phyloP scores from a whole-genome alignment of 2,888 invertebrate species.

The Dyspetes luteomarginatus region DNA sequence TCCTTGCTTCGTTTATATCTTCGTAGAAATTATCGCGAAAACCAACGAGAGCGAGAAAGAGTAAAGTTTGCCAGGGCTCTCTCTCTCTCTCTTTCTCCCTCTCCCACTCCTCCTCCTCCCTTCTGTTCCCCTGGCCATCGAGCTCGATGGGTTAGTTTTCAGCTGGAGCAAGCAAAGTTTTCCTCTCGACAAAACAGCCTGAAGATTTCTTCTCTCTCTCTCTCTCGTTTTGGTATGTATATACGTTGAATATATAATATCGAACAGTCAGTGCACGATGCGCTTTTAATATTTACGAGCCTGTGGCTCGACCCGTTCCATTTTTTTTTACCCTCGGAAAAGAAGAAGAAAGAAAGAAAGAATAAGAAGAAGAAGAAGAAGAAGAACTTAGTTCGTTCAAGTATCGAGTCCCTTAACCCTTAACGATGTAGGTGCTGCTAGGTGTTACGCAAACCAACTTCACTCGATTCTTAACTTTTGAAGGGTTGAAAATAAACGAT shows the following conservation, averaged over 20 bases:
- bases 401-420: background rate
- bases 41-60: constrained; percentile 4
- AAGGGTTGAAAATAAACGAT: background rate
- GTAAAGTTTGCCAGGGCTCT: constrained; percentile 6
- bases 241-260: background rate
- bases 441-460: background rate
- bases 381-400: background rate
- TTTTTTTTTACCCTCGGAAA: background rate
- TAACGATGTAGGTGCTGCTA: background rate
- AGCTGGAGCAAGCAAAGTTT: constrained; percentile 21
- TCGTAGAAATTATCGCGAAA: constrained; percentile 75
- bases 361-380: background rate
- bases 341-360: background rate
- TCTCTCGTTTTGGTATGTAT: constrained; percentile 14
- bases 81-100: too few species aligned
- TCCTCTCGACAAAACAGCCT: constrained; percentile 53
- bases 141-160: constrained; percentile 14
- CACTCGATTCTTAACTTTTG: too few species aligned
- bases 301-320: constrained; percentile 2
- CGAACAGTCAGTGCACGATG: background rate
- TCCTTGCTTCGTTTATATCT: constrained; percentile 78
- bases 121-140: too few species aligned
- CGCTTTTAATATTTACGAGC: constrained; percentile 18
- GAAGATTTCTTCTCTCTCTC: constrained; percentile 26
- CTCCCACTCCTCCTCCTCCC: too few species aligned